Conservation (phyloP, 2,113 vertebrate genomes). For the Centropristis striata region DNA sequence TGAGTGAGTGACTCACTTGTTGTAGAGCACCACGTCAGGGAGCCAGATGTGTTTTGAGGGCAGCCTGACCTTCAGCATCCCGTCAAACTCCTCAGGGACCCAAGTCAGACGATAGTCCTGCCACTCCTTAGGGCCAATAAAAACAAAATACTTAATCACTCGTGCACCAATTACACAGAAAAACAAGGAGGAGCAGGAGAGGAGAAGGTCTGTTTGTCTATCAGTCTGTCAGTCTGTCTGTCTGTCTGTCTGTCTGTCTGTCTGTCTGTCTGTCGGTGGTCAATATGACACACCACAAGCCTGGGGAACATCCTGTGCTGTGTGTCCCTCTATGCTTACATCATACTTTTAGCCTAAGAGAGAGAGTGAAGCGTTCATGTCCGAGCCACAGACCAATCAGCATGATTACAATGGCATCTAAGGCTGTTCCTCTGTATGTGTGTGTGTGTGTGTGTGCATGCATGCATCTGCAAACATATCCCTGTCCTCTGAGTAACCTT, state of each 20-base stretch:
- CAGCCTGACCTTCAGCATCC: slow-evolving; percentile 96
- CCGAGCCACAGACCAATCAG: slow-evolving; percentile 44
- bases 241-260: no score
- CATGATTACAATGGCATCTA: slow-evolving; percentile 31
- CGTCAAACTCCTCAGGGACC: slow-evolving; percentile 95
- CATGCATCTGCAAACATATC: background rate
- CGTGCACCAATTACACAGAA: slow-evolving; percentile 23
- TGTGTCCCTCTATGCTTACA: slow-evolving; percentile 27
- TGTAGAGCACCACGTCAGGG: slow-evolving; percentile 98
- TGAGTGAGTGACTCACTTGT: slow-evolving; percentile 90
- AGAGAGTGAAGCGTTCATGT: slow-evolving; percentile 12
- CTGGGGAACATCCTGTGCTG: slow-evolving; percentile 32
- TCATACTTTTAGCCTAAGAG: slow-evolving; percentile 21
- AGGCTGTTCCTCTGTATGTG: slow-evolving; percentile 11
- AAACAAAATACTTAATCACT: slow-evolving; percentile 42
- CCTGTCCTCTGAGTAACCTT: slow-evolving; percentile 43
- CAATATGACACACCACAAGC: slow-evolving; percentile 15
- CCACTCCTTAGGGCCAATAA: slow-evolving; percentile 90
- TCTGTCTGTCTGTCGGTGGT: background rate
- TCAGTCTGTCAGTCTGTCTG: slow-evolving; percentile 5
- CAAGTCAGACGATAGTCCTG: slow-evolving; percentile 97
- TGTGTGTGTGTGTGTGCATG: slow-evolving; percentile 12
- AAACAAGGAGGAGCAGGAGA: slow-evolving; percentile 5
- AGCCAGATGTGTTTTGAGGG: slow-evolving; percentile 99
- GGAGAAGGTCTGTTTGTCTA: slow-evolving; percentile 8